Evolutionary conservation across 2,888 invertebrate genomes (phyloP).

Genomic region (Nudaria mundana): DNA sequence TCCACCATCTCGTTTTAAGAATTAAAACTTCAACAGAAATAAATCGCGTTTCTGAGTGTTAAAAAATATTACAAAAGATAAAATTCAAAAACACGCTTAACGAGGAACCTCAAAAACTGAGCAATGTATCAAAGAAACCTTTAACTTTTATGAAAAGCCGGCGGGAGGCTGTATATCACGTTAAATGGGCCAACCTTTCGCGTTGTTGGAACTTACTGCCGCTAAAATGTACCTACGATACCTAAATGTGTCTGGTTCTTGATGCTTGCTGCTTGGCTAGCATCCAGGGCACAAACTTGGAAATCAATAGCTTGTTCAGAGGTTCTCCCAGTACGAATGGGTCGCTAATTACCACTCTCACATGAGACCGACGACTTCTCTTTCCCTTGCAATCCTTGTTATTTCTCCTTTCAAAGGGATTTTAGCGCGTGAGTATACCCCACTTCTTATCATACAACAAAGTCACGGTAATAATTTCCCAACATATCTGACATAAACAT

Average conservation of each 20-base stretch:
- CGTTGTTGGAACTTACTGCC: slow-evolving; percentile 67
- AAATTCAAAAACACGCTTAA: slow-evolving; percentile 7
- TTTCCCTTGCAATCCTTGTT: no score
- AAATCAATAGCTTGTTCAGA: background rate
- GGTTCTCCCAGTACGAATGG: no score
- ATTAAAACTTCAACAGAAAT: background rate
- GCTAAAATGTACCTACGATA: slow-evolving; percentile 30
- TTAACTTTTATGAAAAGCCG: slow-evolving; percentile 64
- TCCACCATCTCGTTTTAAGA: background rate
- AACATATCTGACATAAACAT: no score
- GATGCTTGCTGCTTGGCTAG: slow-evolving; percentile 9
- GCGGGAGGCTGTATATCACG: slow-evolving; percentile 61
- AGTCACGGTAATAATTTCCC: no score
- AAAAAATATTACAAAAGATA: slow-evolving; percentile 1
- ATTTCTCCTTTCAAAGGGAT: no score
- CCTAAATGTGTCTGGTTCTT: slow-evolving; percentile 9
- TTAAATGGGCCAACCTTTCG: slow-evolving; percentile 70
- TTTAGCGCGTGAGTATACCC: no score
- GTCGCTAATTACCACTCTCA: no score
- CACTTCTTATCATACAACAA: no score
- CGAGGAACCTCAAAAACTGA: slow-evolving; percentile 10
- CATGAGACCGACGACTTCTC: no score
- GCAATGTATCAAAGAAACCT: slow-evolving; percentile 42
- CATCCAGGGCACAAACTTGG: slow-evolving; percentile 3
- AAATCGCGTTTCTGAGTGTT: background rate